Conservation (phyloP, 2,888 invertebrate species). For the Lysandra bellargus region DNA sequence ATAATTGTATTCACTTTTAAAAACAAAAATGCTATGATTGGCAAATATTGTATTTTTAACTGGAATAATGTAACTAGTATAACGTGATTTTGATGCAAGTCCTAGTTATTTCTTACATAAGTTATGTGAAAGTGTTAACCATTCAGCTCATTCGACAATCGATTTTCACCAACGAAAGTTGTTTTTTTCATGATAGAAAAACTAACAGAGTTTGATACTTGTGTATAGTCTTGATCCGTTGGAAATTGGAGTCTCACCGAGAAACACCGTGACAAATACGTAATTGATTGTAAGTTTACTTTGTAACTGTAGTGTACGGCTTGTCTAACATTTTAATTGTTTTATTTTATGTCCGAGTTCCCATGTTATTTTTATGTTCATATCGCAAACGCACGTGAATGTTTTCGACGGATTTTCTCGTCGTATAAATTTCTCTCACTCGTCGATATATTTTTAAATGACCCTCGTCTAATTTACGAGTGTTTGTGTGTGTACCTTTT, state of each 20-base stretch:
- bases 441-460: background rate
- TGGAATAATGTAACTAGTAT: background rate
- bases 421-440: background rate
- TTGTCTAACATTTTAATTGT: slow-evolving; percentile 28
- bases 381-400: slow-evolving; percentile 7
- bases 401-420: background rate
- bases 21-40: background rate
- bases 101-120: slow-evolving; percentile 7
- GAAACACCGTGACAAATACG: background rate
- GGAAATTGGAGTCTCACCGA: slow-evolving; percentile 13
- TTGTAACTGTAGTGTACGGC: slow-evolving; percentile 19
- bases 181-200: slow-evolving; percentile 2
- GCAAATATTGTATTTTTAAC: background rate
- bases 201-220: slow-evolving; percentile 6
- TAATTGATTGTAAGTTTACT: slow-evolving; percentile 29
- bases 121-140: background rate
- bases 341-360: slow-evolving; percentile 20
- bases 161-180: slow-evolving; percentile 15
- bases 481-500: no score
- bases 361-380: slow-evolving; percentile 27
- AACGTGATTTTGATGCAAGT: slow-evolving; percentile 5
- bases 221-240: background rate
- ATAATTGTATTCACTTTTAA: no score
- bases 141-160: background rate
- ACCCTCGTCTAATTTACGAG: no score